phyloP scores from a whole-genome alignment of 2,113 vertebrate genomes.

The Rhinolophus ferrumequinum region DNA sequence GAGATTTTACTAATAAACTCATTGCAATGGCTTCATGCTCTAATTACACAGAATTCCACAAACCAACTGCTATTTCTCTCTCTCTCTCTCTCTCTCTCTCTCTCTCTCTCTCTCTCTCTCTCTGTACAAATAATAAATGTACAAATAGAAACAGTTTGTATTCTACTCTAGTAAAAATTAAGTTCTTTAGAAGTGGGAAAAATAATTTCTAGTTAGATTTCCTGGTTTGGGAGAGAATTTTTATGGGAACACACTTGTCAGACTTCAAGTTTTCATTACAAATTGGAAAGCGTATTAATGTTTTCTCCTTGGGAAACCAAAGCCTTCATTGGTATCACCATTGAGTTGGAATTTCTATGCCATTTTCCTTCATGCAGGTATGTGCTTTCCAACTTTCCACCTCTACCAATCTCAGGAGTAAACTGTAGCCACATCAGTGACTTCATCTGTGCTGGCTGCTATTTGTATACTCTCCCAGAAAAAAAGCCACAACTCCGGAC shows the following conservation, averaged over 20 bases:
- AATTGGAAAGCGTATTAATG: neutral
- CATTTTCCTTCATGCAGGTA: neutral
- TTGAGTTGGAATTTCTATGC: neutral
- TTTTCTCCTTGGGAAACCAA: neutral
- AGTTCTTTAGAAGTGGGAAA: neutral
- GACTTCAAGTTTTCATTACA: neutral
- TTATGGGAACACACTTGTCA: neutral
- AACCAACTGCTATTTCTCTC: neutral
- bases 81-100: neutral
- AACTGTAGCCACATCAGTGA: neutral
- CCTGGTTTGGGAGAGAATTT: neutral
- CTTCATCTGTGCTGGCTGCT: neutral
- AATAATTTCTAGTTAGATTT: constrained; percentile 24
- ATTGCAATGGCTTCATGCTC: neutral
- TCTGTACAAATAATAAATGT: neutral
- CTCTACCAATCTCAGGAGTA: neutral
- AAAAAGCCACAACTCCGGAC: neutral
- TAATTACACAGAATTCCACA: neutral
- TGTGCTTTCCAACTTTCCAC: neutral
- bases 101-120: neutral
- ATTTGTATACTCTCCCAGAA: neutral
- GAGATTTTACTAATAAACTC: neutral
- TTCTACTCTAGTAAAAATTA: constrained; percentile 3
- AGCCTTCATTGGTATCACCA: neutral
- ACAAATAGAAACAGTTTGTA: constrained; percentile 1